Base-by-base conservation (phyloP, 2,797 vertebrate genomes). In the Peromyscus eremicus region DNA sequence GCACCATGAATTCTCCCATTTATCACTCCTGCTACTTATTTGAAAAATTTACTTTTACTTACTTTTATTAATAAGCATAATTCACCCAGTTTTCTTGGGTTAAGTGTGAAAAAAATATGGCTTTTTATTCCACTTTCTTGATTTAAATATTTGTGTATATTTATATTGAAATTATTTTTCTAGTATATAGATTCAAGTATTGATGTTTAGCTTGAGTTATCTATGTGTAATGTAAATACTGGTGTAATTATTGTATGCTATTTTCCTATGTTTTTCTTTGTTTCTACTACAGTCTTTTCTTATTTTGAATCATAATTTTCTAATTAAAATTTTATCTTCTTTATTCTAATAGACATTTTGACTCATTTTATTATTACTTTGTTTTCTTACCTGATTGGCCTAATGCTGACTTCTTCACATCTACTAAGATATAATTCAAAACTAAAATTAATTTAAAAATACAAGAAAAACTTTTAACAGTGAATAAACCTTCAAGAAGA, bases 231-330 rank as follows among this genome's bases (percentile, higher is more conserved):
- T 95, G 4, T 87, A 11, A 64, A 49, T 86, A 62, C 43, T 79
- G 46, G 60, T 66, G 40, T 29, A 13, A 9, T 76, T 89, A 19
- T 21, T 84, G 10, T 83, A 66, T 89, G 2, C 19, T 80, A 19
- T 83, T 87, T 8, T 64, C 0, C 8, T 10, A 62, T 40, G 27
- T 64, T 60, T 77, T 81, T 46, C 25, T 81, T 82, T 88, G 5
- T 64, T 57, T 21, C 64, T 37, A 14, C 21, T 84, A 66, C 27
- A 6, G 19, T 86, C 1, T 79, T 95, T 49, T n/a, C 4, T 70
- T 3, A 0, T 32, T 93, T 94, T 71, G 27, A 14, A 89, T 91
- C n/a, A 95, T n/a, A n/a, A 90, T 87, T 84, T 55, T 60, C 52
- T 55, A 12, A 71, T 62, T 92, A 5, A 16, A 62, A 4, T 68